Evolutionary conservation across 2,113 vertebrate species (phyloP).

Genomic region (Glaucidium brasilianum): DNA sequence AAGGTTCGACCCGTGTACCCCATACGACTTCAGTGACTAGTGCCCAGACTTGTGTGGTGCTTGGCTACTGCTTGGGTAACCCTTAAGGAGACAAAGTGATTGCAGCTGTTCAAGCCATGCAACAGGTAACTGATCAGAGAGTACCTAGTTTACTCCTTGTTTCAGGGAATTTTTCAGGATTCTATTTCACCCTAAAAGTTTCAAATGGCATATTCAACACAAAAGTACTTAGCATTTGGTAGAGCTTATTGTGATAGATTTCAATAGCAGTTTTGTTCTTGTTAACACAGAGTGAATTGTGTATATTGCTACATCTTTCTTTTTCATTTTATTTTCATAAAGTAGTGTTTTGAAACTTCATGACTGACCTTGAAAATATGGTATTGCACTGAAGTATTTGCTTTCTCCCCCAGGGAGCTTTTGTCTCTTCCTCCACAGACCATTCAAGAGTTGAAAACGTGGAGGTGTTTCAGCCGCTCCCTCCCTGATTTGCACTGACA

Average conservation of each 20-base stretch:
- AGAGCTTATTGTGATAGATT: background rate
- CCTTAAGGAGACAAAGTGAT: background rate
- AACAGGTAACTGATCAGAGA: background rate
- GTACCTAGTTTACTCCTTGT: background rate
- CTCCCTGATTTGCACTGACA: background rate
- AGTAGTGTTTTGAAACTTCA: background rate
- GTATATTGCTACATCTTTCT: background rate
- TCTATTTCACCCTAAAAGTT: background rate
- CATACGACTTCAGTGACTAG: accelerated
- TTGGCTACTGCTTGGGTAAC: background rate
- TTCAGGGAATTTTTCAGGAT: background rate
- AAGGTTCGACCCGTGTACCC: too few relatives aligned
- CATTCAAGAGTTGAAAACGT: background rate
- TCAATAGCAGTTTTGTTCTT: background rate
- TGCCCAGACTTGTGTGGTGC: background rate
- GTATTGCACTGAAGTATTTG: background rate
- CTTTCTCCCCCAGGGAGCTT: background rate
- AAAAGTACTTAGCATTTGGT: background rate
- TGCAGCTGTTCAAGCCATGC: background rate
- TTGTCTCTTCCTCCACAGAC: background rate
- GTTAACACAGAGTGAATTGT: background rate
- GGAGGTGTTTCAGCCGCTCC: background rate
- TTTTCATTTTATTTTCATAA: background rate
- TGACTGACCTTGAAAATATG: background rate
- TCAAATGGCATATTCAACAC: background rate